Evolutionary conservation across 1,140 invertebrate species (phyloP), one percentile per base, ranked within the genome.

Genomic region (Drosophila tropicalis): DNA sequence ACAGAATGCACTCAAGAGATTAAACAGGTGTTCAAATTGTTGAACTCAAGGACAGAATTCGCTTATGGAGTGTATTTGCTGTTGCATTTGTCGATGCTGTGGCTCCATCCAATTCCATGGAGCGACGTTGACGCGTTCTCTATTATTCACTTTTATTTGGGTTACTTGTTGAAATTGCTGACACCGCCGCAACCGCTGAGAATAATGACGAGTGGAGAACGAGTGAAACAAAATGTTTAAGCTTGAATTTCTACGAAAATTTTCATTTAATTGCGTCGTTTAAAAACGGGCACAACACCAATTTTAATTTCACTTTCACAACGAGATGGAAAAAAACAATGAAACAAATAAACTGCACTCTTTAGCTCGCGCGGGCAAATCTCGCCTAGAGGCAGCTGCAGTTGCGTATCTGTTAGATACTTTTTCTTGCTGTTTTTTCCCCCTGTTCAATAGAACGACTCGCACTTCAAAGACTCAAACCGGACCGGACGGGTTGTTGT

Each of bases 261-360:
- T 79, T 85, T 79, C 68, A 83, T 75, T 87, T 71, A 86, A 79
- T 87, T 86, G 76, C 83, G 82, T 86, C 81, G 81, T 74, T 75
- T 74, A 62, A 58, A 62, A 22, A 19, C 17, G 44, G 5, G 44
- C 44, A 51, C 17, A 51, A 22, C 22, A 51, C 17, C 68, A 69
- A 60, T 55, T 62, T 41, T 55, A 34, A 89, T 89, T 87, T 87
- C 76, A 87, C 83, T 89, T 87, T 87, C 83, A 89, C 83, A 82
- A 80, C 73, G 63, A 60, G 15, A 17, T 29, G 10, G 25, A 57
- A 36, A 5, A 32, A 32, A 32, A 51, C 17, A 51, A 51, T 22
- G 3, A 51, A 19, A 75, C 3, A 22, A 51, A 75, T 57, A 76
- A 69, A 76, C 70, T 76, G 19, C 72, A 76, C 68, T 54, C 68